phyloP scores from a whole-genome alignment of 2,888 invertebrate species.

The Eupelmus urozonus region DNA sequence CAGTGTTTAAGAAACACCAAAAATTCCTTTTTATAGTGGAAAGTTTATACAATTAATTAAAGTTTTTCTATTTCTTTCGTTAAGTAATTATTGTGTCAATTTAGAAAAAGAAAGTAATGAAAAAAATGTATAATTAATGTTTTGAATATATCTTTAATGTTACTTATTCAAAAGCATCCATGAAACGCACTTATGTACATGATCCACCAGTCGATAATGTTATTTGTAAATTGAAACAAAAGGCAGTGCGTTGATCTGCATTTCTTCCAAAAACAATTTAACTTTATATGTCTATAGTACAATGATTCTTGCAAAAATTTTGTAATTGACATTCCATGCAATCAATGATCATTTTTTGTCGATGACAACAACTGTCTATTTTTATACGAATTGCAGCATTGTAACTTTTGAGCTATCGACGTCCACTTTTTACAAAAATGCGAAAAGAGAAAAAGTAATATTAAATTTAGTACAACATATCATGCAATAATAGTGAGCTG shows the following conservation, averaged over 20 bases:
- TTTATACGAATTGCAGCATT: constrained; percentile 45
- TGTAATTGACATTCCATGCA: constrained; percentile 44
- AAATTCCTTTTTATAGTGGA: neutral
- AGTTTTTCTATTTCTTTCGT: too few relatives aligned
- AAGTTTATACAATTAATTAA: too few relatives aligned
- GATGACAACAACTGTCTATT: constrained; percentile 39
- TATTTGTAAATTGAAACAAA: constrained; percentile 26
- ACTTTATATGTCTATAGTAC: constrained; percentile 10
- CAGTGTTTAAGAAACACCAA: neutral
- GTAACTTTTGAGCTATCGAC: constrained; percentile 24
- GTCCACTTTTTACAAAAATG: constrained; percentile 24
- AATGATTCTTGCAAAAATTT: constrained; percentile 23
- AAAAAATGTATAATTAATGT: neutral
- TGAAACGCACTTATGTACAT: neutral
- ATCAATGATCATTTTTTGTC: constrained; percentile 37
- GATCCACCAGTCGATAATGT: neutral
- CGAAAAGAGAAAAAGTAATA: neutral
- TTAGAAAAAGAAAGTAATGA: neutral
- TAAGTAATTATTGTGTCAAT: neutral
- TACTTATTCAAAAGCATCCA: too few relatives aligned
- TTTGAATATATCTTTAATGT: constrained; percentile 35
- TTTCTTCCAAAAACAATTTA: constrained; percentile 37
- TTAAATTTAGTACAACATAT: constrained; percentile 20
- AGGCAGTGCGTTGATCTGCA: constrained; percentile 4
- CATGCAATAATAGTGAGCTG: constrained; percentile 23